Base-by-base conservation (phyloP, 2,113 vertebrate genomes). In the Pseudopipra pipra region DNA sequence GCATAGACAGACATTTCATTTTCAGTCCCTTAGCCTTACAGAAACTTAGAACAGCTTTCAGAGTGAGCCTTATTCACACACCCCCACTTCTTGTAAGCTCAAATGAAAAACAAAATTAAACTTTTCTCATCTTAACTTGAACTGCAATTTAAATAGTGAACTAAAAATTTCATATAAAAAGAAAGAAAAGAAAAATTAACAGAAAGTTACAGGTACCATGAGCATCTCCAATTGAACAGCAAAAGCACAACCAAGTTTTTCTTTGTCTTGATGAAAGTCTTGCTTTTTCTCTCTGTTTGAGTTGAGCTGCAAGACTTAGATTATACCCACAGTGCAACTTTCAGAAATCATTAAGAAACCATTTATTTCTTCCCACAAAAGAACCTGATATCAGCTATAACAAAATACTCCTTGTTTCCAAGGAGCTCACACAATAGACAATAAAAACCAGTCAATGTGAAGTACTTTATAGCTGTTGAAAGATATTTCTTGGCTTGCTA, bases 281-380 rank as follows among this genome's bases (percentile, higher is more conserved):
- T 68, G 14, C 37, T 80, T 58, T 77, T 80, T 77, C 24, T 78
- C 11, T 77, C 52, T 85, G 28, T 84, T 71, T 81, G 47, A 4
- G 17, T 59, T 88, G 59, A 91, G 14, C 21, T 83, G 24, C 18
- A 82, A 83, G 28, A 62, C 12, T 56, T 46, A 37, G 28, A 83
- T 85, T 79, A 59, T 55, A 94, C 87, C 31, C 35, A 73, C 59
- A 35, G 43, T 74, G 54, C 1, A 3, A 71, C 23, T 67, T 85
- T 74, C 55, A 77, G 35, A 86, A 89, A 80, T 62, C 55, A 77
- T 81, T 89, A 85, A 55, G 58, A 79, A 87, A 73, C 14, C 16
- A 66, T 89, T 93, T 95, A 79, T 87, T 85, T 95, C n/a, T 81
- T 68, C 46, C 28, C 21, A 90, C 72, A 93, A 90, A 96, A 65